Base-by-base conservation (phyloP, 2,113 vertebrate genomes). In the Ophthalmolycus amberensis region DNA sequence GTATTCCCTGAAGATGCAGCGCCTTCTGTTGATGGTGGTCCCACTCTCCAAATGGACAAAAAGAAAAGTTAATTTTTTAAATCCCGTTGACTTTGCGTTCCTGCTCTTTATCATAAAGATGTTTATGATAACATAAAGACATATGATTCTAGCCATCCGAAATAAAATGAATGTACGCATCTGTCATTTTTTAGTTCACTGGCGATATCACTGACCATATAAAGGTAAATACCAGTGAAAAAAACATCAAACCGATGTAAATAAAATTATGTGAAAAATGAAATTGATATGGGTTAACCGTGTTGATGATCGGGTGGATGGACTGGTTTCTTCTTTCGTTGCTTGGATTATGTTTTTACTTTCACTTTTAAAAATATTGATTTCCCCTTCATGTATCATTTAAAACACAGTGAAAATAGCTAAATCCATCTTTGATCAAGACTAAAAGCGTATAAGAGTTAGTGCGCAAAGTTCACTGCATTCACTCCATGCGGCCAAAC, bases 1-100 rank as follows among this genome's bases (percentile, higher is more conserved):
- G 58, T 71, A 42, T 71, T 77, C 86, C 71, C 65, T 42, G 22
- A 77, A 77, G 79, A 48, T 1, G 22, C 25, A 27, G 18, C 65
- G 6, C 9, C 44, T n/a, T 40, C 74, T 25, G 29, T 29, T 34
- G 64, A 52, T 74, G 60, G 14, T 25, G 60, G 10, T 52, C 50
- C 10, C 62, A 9, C 10, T 38, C 81, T 42, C 18, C 5, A 11
- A 44, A 37, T 48, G 20, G 34, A 22, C 18, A 2, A 20, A 18
- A 16, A 4, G 8, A 25, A 56, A 42, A 1, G 11, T 54, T 63
- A 20, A 1, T 46, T 66, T 29, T 25, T 42, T 16, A 56, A 66
- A 34, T 18, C 27, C 1, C 14, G 10, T 18, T 54, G 2, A 54
- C 48, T 46, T 44, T 44, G 4, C 14, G 29, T 46, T 46, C 25